Evolutionary conservation across 2,888 invertebrate species (phyloP).

Genomic region (Stenurella melanura): DNA sequence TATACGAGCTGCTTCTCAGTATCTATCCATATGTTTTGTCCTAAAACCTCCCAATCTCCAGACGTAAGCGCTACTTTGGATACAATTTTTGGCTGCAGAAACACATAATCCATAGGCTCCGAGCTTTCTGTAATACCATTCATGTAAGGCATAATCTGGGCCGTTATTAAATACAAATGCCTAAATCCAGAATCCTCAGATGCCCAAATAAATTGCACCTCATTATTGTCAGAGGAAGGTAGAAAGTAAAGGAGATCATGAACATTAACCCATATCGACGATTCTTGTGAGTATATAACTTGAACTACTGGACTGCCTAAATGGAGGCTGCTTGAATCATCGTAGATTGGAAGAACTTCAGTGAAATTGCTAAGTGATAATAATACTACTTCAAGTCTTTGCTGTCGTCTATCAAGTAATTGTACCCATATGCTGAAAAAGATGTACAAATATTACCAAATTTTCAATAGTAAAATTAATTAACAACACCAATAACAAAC

Average conservation of each 20-base stretch:
- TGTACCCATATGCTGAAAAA: conserved; percentile 90
- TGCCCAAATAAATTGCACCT: conserved; percentile 88
- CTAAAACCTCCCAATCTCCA: conserved; percentile 96
- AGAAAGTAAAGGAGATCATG: conserved; percentile 93
- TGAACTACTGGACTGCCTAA: conserved; percentile 75
- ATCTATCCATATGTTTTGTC: conserved; percentile 92
- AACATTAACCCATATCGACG: conserved; percentile 95
- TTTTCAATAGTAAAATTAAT: too few species aligned
- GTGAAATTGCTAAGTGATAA: conserved; percentile 88
- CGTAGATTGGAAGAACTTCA: conserved; percentile 76
- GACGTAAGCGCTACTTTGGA: conserved; percentile 86
- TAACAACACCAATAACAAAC: too few species aligned
- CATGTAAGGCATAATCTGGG: conserved; percentile 74
- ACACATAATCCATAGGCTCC: conserved; percentile 74
- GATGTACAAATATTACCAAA: too few species aligned
- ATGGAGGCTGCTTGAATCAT: conserved; percentile 67
- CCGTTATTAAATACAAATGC: conserved; percentile 89
- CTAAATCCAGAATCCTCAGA: conserved; percentile 93
- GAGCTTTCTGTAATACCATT: conserved; percentile 77
- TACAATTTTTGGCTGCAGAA: conserved; percentile 78
- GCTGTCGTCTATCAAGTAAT: conserved; percentile 91
- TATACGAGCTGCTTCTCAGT: conserved; percentile 86
- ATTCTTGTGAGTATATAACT: conserved; percentile 79
- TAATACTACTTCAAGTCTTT: conserved; percentile 87
- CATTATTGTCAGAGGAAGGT: conserved; percentile 72